Percentiles rank a stretch among this genome's conserved stretches.
These are phyloP conservation scores for Apeltes quadracus DNA, from an alignment of 2,113 vertebrate genomes.

Conservation along the genomic window DNA sequence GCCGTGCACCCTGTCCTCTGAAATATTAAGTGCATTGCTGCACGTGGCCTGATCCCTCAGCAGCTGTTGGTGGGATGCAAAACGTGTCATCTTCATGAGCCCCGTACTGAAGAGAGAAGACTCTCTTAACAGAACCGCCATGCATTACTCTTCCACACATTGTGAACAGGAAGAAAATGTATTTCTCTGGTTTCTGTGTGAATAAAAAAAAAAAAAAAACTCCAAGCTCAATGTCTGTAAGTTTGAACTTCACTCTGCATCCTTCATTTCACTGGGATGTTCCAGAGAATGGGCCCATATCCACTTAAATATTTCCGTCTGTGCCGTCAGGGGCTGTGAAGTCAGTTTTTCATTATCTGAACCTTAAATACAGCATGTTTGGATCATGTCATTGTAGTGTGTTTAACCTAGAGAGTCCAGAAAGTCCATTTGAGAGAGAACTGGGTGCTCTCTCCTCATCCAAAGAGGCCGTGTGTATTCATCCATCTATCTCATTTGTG, in stretches of 20 bases:
- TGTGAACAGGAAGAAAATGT: conserved; percentile 26
- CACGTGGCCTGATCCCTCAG: conserved; percentile 11
- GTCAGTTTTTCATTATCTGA: conserved; percentile 47
- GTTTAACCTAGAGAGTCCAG: conserved; percentile 17
- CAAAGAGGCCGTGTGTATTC: conserved; percentile 1
- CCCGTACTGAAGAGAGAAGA: conserved; percentile 29
- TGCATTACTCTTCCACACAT: conserved; percentile 27
- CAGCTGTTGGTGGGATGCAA: conserved; percentile 19
- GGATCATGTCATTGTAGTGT: conserved; percentile 22
- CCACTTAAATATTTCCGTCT: conserved; percentile 21
- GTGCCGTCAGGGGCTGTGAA: conserved; percentile 35
- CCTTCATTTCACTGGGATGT: conserved; percentile 41
- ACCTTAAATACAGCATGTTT: conserved; percentile 19
- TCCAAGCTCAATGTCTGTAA: conserved; percentile 35
- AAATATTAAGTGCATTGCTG: neutral
- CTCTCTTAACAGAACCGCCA: conserved; percentile 39
- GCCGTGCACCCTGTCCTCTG: neutral
- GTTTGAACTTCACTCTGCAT: conserved; percentile 51
- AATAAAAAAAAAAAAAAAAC: conserved; percentile 37
- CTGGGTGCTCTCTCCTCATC: neutral
- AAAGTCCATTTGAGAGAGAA: conserved; percentile 21
- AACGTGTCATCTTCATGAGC: conserved; percentile 15
- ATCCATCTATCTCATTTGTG: conserved; percentile 16
- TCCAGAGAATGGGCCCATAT: conserved; percentile 34
- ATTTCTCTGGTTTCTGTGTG: conserved; percentile 31